Percentiles rank a stretch among this genome's conserved stretches.
Conservation (phyloP, 2,888 invertebrate species). For the Abrostola tripartita region DNA sequence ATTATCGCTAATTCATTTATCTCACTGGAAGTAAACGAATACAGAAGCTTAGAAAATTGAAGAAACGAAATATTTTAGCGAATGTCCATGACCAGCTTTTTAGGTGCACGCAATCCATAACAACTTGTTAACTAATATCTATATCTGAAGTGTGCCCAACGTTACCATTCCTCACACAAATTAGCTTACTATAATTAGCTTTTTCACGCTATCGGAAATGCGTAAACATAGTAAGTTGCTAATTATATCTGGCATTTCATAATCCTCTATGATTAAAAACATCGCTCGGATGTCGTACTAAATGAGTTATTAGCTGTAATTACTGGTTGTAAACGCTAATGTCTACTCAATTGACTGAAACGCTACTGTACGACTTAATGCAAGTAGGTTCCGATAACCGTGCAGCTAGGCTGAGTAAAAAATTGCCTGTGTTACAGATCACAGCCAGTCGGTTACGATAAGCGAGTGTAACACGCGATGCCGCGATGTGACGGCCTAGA, state of each 20-base stretch:
- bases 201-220: conserved; percentile 42
- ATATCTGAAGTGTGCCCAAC: background rate
- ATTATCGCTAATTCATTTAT: too few relatives aligned
- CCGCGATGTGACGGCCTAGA: conserved; percentile 29
- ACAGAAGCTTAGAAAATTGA: too few relatives aligned
- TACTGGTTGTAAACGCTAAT: conserved; percentile 47
- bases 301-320: conserved; percentile 58
- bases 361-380: conserved; percentile 31
- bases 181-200: conserved; percentile 20
- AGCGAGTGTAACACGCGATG: conserved; percentile 40
- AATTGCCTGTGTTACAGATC: conserved; percentile 36
- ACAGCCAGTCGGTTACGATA: conserved; percentile 35
- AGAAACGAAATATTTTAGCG: background rate
- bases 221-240: conserved; percentile 13
- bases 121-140: background rate
- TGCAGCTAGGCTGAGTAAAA: conserved; percentile 10
- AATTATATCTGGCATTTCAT: conserved; percentile 27
- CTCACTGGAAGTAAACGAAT: too few relatives aligned
- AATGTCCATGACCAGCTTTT: background rate
- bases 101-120: background rate
- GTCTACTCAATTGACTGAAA: conserved; percentile 48
- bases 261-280: conserved; percentile 24
- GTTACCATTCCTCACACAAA: conserved; percentile 21
- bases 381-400: conserved; percentile 38
- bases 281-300: conserved; percentile 40